Conservation (phyloP, 2,888 invertebrate genomes). For the Hylaea fasciaria region DNA sequence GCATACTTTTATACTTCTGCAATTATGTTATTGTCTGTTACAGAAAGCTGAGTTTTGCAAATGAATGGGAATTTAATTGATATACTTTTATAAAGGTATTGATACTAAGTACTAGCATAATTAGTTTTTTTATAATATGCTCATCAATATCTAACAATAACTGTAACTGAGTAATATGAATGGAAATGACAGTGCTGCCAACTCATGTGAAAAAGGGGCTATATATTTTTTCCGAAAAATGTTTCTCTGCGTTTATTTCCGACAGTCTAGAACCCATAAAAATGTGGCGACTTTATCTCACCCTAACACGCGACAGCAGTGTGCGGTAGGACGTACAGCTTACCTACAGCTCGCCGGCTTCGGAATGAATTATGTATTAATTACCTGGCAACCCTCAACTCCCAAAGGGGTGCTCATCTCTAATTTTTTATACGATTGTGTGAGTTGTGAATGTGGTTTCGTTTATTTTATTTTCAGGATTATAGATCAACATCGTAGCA, state of each 20-base stretch:
- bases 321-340: neutral
- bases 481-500: neutral
- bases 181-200: too few relatives aligned
- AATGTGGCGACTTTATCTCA: conserved; percentile 29
- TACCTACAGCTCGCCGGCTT: neutral
- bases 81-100: too few relatives aligned
- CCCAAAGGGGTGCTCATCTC: conserved; percentile 9
- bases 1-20: too few relatives aligned
- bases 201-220: too few relatives aligned
- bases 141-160: too few relatives aligned
- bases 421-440: conserved; percentile 15
- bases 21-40: too few relatives aligned
- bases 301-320: conserved; percentile 25
- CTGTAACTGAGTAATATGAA: too few relatives aligned
- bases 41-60: too few relatives aligned
- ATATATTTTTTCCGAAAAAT: neutral
- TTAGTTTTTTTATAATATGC: too few relatives aligned
- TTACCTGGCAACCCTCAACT: conserved; percentile 18
- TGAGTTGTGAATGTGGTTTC: conserved; percentile 14
- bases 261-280: conserved; percentile 15
- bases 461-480: conserved; percentile 1
- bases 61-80: too few relatives aligned
- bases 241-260: conserved; percentile 22
- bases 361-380: conserved; percentile 28
- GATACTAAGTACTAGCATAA: too few relatives aligned